phyloP scores from a whole-genome alignment of 2,888 invertebrate genomes.

The Gastrophysa polygoni region DNA sequence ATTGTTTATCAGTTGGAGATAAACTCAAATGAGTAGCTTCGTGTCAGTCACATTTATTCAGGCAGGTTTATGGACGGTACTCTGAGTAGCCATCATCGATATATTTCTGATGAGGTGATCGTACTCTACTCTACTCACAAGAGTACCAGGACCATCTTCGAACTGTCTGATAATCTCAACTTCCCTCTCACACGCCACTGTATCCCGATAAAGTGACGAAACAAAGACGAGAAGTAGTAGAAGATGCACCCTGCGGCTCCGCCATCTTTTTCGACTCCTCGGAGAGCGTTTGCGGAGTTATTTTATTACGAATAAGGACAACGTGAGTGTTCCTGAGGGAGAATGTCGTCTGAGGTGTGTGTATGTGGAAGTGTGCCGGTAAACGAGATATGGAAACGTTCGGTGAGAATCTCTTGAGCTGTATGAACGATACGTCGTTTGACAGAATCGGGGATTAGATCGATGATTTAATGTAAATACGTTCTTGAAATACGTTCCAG shows the following conservation, averaged over 20 bases:
- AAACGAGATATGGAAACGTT: constrained; percentile 56
- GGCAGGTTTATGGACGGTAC: too few species aligned
- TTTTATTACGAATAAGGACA: constrained; percentile 61
- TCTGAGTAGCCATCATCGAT: too few species aligned
- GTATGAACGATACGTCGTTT: constrained; percentile 35
- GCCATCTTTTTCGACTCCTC: constrained; percentile 56
- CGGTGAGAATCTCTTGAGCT: constrained; percentile 42
- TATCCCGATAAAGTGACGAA: constrained; percentile 32
- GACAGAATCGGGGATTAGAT: constrained; percentile 2
- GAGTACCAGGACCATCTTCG: too few species aligned
- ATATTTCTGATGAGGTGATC: too few species aligned
- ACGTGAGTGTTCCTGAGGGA: constrained; percentile 58
- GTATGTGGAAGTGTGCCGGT: constrained; percentile 49
- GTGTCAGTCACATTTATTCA: too few species aligned
- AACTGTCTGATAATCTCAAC: too few species aligned
- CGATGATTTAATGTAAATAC: not conserved
- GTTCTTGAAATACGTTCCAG: not conserved
- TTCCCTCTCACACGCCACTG: not conserved
- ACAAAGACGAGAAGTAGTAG: constrained; percentile 46
- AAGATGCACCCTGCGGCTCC: constrained; percentile 46
- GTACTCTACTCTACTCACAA: too few species aligned
- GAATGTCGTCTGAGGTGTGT: constrained; percentile 55
- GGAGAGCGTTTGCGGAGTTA: constrained; percentile 59
- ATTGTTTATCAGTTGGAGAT: too few species aligned
- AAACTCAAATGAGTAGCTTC: too few species aligned